Evolutionary conservation across 2,113 vertebrate species (phyloP).

Genomic region (Phocoena sinus): DNA sequence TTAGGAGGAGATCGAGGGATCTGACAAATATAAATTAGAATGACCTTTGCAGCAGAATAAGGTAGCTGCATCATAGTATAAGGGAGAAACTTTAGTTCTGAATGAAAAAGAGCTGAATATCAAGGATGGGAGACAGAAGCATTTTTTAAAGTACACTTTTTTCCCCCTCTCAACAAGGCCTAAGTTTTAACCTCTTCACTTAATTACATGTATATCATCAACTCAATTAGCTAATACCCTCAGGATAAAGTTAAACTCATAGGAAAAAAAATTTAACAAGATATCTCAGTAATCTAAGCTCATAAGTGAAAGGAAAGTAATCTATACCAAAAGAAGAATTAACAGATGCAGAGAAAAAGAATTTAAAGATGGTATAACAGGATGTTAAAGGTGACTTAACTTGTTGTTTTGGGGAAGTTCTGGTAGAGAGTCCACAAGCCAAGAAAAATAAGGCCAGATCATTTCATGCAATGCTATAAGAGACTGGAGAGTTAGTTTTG

Average conservation of each 20-base stretch:
- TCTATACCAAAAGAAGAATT: background rate
- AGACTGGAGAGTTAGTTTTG: background rate
- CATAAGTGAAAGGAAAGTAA: background rate
- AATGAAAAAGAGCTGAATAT: background rate
- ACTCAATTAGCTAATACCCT: background rate
- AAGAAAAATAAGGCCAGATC: slow-evolving; percentile 7
- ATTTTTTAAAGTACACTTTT: background rate
- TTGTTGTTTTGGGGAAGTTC: background rate
- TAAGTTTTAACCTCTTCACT: background rate
- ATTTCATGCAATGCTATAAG: background rate
- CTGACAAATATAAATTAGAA: background rate
- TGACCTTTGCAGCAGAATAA: background rate
- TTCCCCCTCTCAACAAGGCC: background rate
- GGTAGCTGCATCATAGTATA: background rate
- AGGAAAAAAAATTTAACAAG: background rate
- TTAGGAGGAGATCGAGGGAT: background rate
- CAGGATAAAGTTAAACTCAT: background rate
- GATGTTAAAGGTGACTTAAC: background rate
- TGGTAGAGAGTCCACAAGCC: background rate
- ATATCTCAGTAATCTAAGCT: background rate
- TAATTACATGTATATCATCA: background rate
- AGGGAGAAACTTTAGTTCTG: background rate
- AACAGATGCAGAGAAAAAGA: background rate
- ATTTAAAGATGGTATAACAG: background rate
- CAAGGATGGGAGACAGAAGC: background rate